A percentile compares a stretch with the other conserved stretches of the same genome.
Conservation (phyloP, 2,888 invertebrate species). For the Ligdia adustata region DNA sequence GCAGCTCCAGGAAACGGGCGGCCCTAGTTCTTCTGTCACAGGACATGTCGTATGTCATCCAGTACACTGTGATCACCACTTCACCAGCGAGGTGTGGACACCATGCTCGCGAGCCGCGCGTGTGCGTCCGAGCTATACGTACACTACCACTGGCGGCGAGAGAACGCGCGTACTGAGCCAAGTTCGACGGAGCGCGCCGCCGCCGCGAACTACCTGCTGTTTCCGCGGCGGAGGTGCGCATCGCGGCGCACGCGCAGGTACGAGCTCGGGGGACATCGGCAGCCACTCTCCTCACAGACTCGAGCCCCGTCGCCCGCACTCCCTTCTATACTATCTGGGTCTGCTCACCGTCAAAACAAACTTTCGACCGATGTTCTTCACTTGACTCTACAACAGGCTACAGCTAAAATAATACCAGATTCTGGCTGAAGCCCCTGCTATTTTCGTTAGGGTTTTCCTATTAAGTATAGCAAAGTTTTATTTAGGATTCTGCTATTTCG, state of each 20-base stretch:
- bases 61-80: constrained; percentile 70
- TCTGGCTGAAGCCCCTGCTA: no score
- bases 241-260: constrained; percentile 78
- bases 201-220: constrained; percentile 70
- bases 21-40: constrained; percentile 81
- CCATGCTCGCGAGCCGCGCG: constrained; percentile 69
- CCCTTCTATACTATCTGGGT: constrained; percentile 16
- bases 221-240: constrained; percentile 77
- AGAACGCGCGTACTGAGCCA: constrained; percentile 81
- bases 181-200: constrained; percentile 56
- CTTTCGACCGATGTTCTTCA: constrained; percentile 17
- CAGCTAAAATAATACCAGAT: background rate
- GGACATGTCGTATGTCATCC: constrained; percentile 75
- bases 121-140: constrained; percentile 71
- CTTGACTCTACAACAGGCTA: background rate
- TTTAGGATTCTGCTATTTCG: no score
- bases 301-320: constrained; percentile 40
- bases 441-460: no score
- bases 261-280: constrained; percentile 48
- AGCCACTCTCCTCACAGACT: constrained; percentile 51
- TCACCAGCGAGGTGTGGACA: constrained; percentile 70
- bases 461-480: no score
- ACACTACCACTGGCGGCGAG: constrained; percentile 82
- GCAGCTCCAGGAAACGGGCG: constrained; percentile 81
- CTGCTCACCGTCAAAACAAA: constrained; percentile 53